Conservation (phyloP, 2,888 invertebrate genomes). For the Heliconius hortense region DNA sequence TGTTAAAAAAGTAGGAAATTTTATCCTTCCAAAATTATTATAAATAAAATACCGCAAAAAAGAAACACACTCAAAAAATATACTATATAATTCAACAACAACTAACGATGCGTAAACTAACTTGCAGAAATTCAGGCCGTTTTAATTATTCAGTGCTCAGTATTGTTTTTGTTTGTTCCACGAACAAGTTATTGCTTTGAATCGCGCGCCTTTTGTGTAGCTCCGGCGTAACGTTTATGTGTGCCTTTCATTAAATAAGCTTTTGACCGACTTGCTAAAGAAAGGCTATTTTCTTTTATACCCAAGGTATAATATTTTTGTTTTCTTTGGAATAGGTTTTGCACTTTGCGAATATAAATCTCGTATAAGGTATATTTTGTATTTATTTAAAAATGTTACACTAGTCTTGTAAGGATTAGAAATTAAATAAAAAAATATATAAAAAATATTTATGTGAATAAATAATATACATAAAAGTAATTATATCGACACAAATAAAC, state of each 20-base stretch:
- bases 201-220: conserved; percentile 16
- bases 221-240: conserved; percentile 9
- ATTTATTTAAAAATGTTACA: too few relatives aligned
- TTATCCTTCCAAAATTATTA: background rate
- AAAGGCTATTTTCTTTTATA: background rate
- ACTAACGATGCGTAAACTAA: conserved; percentile 34
- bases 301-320: background rate
- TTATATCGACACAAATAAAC: background rate
- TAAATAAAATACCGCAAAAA: background rate
- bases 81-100: conserved; percentile 27
- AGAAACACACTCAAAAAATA: conserved; percentile 11
- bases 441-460: background rate
- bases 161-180: conserved; percentile 37
- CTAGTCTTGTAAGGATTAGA: too few relatives aligned
- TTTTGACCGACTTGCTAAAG: conserved; percentile 8
- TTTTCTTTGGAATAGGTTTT: background rate
- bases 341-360: background rate
- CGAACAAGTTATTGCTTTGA: conserved; percentile 18
- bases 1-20: background rate
- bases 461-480: background rate
- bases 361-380: background rate
- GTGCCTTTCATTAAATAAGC: conserved; percentile 17
- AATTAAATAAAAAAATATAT: background rate
- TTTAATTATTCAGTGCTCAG: conserved; percentile 40
- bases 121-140: conserved; percentile 27